Evolutionary conservation across 2,113 vertebrate species (phyloP).

Genomic region (Edolisoma coerulescens): DNA sequence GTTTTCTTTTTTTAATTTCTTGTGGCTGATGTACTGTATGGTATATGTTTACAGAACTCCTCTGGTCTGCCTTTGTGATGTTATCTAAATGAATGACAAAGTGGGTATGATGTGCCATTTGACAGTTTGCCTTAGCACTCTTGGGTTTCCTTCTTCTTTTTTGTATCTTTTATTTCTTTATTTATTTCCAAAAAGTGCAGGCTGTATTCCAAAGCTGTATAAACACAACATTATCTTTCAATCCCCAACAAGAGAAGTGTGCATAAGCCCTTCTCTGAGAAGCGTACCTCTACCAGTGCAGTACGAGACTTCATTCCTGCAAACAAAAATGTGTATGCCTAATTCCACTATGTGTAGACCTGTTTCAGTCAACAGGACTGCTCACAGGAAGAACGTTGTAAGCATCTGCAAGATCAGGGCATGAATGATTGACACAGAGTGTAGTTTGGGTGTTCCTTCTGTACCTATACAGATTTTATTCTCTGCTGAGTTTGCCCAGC

Average conservation of each 20-base stretch:
- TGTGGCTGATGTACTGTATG: slow-evolving; percentile 76
- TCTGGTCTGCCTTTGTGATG: slow-evolving; percentile 76
- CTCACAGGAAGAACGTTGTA: background rate
- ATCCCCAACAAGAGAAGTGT: slow-evolving; percentile 41
- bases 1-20: slow-evolving; percentile 66
- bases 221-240: slow-evolving; percentile 80
- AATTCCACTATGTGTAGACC: background rate
- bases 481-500: background rate
- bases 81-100: slow-evolving; percentile 73
- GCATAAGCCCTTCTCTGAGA: slow-evolving; percentile 1
- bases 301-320: background rate
- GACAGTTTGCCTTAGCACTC: slow-evolving; percentile 74
- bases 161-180: background rate
- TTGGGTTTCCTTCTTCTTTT: slow-evolving; percentile 61
- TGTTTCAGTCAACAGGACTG: background rate
- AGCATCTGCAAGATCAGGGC: background rate
- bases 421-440: background rate
- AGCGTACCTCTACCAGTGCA: background rate
- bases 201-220: slow-evolving; percentile 77
- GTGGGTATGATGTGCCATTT: slow-evolving; percentile 74
- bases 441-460: background rate
- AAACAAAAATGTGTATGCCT: background rate
- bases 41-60: slow-evolving; percentile 77
- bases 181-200: slow-evolving; percentile 30
- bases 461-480: background rate